A percentile compares a stretch with the other conserved stretches of the same genome.
These are phyloP conservation scores for Polyodon spathula DNA, from an alignment of 2,113 vertebrate species.

Conservation along the genomic window DNA sequence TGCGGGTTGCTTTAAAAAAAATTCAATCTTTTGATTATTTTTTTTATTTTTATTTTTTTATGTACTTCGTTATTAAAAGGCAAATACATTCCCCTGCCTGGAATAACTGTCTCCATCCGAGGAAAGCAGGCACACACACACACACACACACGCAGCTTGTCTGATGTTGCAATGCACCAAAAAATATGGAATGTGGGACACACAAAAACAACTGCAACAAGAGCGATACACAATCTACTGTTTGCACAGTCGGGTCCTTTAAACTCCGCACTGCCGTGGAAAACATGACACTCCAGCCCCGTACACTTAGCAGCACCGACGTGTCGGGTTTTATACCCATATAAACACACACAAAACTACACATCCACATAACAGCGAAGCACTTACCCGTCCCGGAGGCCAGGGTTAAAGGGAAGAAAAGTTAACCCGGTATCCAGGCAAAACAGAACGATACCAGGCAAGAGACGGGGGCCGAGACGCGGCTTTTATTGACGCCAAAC, in stretches of 20 bases:
- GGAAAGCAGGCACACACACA: neutral
- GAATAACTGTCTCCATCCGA: too few species aligned
- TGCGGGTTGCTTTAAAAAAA: too few species aligned
- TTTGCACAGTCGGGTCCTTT: too few species aligned
- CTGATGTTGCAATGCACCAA: neutral
- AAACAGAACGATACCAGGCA: conserved; percentile 29
- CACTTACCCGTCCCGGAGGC: conserved; percentile 59
- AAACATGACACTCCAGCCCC: neutral
- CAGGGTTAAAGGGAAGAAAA: conserved; percentile 34
- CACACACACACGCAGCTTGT: neutral
- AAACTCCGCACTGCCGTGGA: too few species aligned
- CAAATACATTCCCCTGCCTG: too few species aligned
- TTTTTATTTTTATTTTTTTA: too few species aligned
- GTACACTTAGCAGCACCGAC: neutral
- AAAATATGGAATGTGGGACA: neutral
- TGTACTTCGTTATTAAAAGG: too few species aligned
- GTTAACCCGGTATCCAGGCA: conserved; percentile 30
- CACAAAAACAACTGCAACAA: neutral
- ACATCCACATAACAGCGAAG: too few species aligned
- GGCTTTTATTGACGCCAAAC: conserved; percentile 10
- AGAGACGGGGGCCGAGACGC: conserved; percentile 12
- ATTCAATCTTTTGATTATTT: too few species aligned
- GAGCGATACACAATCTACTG: neutral
- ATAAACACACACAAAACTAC: neutral
- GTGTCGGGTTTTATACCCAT: neutral